phyloP scores from a whole-genome alignment of 2,797 vertebrate species.

The Cephalopachus bancanus region DNA sequence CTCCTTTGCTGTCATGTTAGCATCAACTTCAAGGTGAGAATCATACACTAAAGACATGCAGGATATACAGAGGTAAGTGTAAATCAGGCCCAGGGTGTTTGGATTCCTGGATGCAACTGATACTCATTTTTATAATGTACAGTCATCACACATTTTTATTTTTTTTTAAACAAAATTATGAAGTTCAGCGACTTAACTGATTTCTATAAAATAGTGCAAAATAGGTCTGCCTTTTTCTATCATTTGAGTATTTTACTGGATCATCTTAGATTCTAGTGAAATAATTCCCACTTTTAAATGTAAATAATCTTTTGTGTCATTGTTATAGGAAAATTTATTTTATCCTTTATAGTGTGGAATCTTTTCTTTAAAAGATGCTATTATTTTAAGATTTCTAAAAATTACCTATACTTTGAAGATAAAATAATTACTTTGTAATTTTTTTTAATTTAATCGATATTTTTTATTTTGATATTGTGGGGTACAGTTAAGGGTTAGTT shows the following conservation, averaged over 20 bases:
- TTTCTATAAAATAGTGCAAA: neutral
- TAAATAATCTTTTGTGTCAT: neutral
- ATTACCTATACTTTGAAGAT: neutral
- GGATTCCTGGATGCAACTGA: neutral
- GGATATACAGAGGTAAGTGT: neutral
- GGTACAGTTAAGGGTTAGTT: too few relatives aligned
- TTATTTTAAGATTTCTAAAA: slow-evolving; percentile 22
- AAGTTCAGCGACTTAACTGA: neutral
- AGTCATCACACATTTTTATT: neutral
- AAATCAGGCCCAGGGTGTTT: neutral
- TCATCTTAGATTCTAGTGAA: neutral
- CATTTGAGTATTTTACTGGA: neutral
- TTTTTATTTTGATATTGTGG: too few relatives aligned
- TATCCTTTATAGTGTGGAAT: neutral
- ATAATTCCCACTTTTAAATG: slow-evolving; percentile 39
- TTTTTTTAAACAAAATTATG: slow-evolving; percentile 54
- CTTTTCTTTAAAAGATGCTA: neutral
- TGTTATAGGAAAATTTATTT: neutral
- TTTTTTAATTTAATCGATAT: too few relatives aligned
- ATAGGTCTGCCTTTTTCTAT: neutral
- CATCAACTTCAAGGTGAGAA: neutral
- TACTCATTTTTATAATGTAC: neutral
- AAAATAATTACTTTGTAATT: slow-evolving; percentile 6
- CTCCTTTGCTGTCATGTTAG: neutral
- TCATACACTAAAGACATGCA: neutral